Evolutionary conservation across 2,888 invertebrate species (phyloP), one percentile per base, ranked within the genome.

Genomic region (Digitonthophagus gazella): DNA sequence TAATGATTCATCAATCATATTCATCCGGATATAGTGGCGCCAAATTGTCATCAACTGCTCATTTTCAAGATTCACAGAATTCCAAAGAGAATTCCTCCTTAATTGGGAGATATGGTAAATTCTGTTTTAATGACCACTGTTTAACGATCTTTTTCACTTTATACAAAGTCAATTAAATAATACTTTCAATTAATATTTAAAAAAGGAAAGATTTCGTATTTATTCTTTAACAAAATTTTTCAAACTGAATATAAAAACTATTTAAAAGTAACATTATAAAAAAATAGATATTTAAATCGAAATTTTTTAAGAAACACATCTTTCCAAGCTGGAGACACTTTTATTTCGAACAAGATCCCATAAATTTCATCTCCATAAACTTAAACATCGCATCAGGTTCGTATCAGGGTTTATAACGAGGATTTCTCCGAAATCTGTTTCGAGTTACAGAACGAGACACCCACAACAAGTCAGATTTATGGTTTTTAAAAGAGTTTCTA

Each of bases 401-500:
- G 28, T 8, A 58, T 58, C 58, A 3, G 55, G 19, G 3, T 58
- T 3, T 3, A 16, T 5, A 58, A 44, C 16, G 54, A 20, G 8
- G 14, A 65, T 61, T 28, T 18, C 20, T 14, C 18, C 55, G 66
- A 72, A 72, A 72, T 71, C 67, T 72, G 72, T 72, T 71, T 70
- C 69, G 68, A 69, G 70, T 72, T 72, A 72, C 61, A 57, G 54
- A 19, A n/a, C 28, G 63, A 65, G 65, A 72, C 67, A 70, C 63
- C 64, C 22, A 57, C 64, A 22, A 58, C 65, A 65, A 64, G 58
- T 15, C 55, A 69, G 71, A 74, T 74, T 74, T 73, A 74, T 74
- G 72, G 20, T 20, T 68, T 72, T 74, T 74, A 68, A 74, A 74
- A 74, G 69, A 72, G 72, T 69, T 69, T 67, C 68, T 69, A 72